Base-by-base conservation (phyloP, 1,140 invertebrate species). In the roundworm (Caenorhabditis elegans) region DNA sequence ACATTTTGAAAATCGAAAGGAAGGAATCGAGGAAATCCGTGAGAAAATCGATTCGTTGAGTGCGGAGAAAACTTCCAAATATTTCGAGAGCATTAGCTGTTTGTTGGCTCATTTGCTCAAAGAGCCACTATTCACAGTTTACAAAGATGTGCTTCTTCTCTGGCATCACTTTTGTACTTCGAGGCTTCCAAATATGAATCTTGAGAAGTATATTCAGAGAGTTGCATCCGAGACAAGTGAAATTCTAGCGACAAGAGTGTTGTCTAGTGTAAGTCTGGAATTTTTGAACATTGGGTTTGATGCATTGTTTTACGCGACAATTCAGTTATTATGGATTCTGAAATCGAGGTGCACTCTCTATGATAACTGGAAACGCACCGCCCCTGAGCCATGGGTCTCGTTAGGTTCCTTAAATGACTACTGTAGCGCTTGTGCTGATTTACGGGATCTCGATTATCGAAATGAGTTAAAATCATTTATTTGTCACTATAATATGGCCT, bases 61-160 rank as follows among this genome's bases (percentile, higher is more conserved):
- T 36, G 34, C 55, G 13, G 77, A 83, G 22, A 76, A 84, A 22
- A 51, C 80, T 17, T 48, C 65, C 11, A 65, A n/a, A 31, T 47
- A 75, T n/a, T 77, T 84, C 22, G 77, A 82, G 22, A 51, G 46
- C n/a, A 77, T 81, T 22, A 53, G 46, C 19, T 81, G 43, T 24
- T 31, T 84, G 15, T n/a, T 84, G 8, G 49, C 49, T 39, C 85
- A 84, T 39, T 15, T 60, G 22, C 46, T 84, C 19, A 84, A 75
- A 36, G 83, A 84, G 24, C 70, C 65, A 34, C 76, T 84, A 13
- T 84, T 84, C 48, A 28, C 84, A 15, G 83, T 84, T 4, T 84
- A 84, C 28, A 47, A 24, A 24, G 78, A 78, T 17, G 83, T 76
- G 28, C 65, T 84, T 6, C 36, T 79, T 53, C 76, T 84, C 3